Percentiles rank a stretch among this genome's conserved stretches.
Evolutionary conservation across 2,797 vertebrate species (phyloP).

Genomic region (Buceros bicornis): DNA sequence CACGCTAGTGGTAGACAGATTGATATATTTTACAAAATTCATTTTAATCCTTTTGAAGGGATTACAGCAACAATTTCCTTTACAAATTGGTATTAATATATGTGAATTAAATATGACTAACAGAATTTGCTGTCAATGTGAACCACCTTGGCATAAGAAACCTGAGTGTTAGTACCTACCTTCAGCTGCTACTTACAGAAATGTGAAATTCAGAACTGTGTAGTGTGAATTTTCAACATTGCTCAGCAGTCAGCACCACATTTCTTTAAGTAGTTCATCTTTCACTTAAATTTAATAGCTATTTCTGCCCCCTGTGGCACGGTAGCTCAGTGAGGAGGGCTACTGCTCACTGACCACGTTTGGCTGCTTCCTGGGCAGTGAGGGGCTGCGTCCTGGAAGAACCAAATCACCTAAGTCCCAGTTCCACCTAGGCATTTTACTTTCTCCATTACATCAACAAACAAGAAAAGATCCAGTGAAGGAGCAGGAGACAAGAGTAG

Average conservation of each 20-base stretch:
- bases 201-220: not conserved
- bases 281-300: not conserved
- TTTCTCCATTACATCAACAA: not conserved
- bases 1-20: fast-evolving
- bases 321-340: not conserved
- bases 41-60: not conserved
- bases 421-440: not conserved
- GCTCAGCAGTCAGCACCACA: not conserved
- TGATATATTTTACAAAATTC: not conserved
- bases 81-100: conserved; percentile 34
- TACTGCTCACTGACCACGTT: not conserved
- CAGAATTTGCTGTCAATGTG: not conserved
- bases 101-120: not conserved
- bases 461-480: not conserved
- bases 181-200: not conserved
- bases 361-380: not conserved
- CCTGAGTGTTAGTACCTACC: not conserved
- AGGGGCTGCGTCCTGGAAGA: not conserved
- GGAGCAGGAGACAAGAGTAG: not conserved
- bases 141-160: not conserved
- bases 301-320: not conserved
- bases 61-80: not conserved
- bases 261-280: not conserved
- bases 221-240: not conserved
- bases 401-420: not conserved